A percentile compares a stretch with the other conserved stretches of the same genome.
These are phyloP conservation scores for Hemibagrus guttatus DNA, from an alignment of 2,797 vertebrate genomes.

Conservation along the genomic window DNA sequence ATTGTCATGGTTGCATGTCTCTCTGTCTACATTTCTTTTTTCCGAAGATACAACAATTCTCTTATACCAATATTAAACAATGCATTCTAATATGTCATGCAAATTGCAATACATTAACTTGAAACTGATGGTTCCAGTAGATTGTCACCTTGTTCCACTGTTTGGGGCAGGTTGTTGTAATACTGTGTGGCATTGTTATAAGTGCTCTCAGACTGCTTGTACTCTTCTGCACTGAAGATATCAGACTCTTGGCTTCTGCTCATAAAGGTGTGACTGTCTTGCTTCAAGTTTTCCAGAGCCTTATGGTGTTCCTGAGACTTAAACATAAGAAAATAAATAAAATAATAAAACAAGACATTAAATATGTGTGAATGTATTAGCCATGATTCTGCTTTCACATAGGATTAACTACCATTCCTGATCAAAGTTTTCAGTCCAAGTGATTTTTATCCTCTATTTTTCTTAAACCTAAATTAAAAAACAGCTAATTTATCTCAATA, in stretches of 20 bases:
- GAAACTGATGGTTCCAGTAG: no score
- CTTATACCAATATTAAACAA: not conserved
- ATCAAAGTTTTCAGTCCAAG: not conserved
- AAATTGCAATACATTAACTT: not conserved
- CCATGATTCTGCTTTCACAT: not conserved
- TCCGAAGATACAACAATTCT: not conserved
- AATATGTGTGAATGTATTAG: not conserved
- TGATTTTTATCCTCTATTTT: not conserved
- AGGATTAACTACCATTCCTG: not conserved
- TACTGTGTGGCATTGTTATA: slow-evolving; percentile 80
- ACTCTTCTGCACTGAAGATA: slow-evolving; percentile 85
- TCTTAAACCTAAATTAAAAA: not conserved
- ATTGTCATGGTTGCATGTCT: not conserved
- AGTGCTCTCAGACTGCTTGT: slow-evolving; percentile 83
- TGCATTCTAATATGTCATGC: not conserved
- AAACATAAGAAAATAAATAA: not conserved
- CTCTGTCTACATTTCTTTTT: no score
- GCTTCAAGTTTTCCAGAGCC: slow-evolving; percentile 83
- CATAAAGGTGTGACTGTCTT: slow-evolving; percentile 89
- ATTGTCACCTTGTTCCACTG: slow-evolving; percentile 83
- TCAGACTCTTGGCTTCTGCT: slow-evolving; percentile 85
- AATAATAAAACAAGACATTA: not conserved
- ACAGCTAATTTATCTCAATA: not conserved
- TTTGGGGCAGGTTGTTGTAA: slow-evolving; percentile 82
- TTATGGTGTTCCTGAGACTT: slow-evolving; percentile 63